A percentile compares a stretch with the other conserved stretches of the same genome.
Evolutionary conservation across 2,113 vertebrate species (phyloP).

Genomic region (Typhlomys cinereus): DNA sequence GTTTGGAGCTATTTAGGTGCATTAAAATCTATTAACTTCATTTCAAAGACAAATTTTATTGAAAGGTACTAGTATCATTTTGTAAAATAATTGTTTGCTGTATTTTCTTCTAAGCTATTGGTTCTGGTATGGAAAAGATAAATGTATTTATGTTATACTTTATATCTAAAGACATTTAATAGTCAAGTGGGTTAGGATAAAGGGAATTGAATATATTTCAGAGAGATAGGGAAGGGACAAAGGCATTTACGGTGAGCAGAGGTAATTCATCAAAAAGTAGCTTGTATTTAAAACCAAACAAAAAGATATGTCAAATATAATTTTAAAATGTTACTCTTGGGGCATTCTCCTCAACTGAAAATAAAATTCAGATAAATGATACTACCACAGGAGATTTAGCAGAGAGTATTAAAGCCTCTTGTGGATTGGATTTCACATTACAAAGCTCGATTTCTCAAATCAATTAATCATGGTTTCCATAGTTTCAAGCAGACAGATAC

Average conservation of each 20-base stretch:
- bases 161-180: background rate
- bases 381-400: background rate
- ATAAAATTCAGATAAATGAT: background rate
- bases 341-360: background rate
- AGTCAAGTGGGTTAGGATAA: background rate
- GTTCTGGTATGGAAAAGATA: background rate
- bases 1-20: background rate
- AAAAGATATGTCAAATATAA: conserved; percentile 5
- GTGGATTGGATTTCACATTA: background rate
- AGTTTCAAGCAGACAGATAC: background rate
- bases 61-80: background rate
- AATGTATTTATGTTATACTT: background rate
- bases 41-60: background rate
- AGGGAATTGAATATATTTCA: conserved; percentile 8
- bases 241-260: conserved; percentile 4
- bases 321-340: background rate
- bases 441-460: conserved; percentile 12
- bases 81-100: background rate
- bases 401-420: background rate
- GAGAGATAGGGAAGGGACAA: background rate
- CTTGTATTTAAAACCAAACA: conserved; percentile 23
- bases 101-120: background rate
- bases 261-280: conserved; percentile 1
- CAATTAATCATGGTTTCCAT: conserved; percentile 43
- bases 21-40: background rate